A percentile compares a stretch with the other conserved stretches of the same genome.
Conservation (phyloP, 2,797 vertebrate genomes). For the Anniella stebbinsi region DNA sequence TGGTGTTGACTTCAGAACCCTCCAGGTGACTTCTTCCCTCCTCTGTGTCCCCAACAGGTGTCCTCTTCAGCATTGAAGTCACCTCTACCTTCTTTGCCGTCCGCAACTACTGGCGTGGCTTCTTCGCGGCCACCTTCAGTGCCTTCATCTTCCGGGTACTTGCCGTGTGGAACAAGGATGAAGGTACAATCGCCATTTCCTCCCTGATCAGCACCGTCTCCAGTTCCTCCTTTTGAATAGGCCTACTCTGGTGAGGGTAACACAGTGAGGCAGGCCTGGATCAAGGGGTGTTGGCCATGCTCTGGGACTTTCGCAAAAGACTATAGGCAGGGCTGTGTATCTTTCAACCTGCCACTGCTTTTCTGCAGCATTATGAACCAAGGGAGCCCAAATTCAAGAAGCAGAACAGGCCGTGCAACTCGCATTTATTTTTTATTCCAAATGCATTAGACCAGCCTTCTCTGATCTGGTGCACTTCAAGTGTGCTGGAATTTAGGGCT, state of each 20-base stretch:
- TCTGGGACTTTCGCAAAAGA: not conserved
- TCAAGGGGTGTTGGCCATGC: not conserved
- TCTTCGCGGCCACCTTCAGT: slow-evolving; percentile 97
- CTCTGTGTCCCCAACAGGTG: slow-evolving; percentile 78
- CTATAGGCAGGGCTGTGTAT: not conserved
- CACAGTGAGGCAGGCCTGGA: not conserved
- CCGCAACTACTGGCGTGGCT: slow-evolving; percentile 98
- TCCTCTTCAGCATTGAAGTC: slow-evolving; percentile 97
- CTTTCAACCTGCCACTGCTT: not conserved
- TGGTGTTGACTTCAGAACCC: not conserved
- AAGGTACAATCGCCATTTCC: slow-evolving; percentile 80
- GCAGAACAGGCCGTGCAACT: not conserved
- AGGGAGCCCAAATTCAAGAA: too few species aligned
- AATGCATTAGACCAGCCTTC: too few species aligned
- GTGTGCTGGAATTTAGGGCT: too few species aligned
- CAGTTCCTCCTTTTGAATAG: not conserved
- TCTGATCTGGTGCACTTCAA: too few species aligned
- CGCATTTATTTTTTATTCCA: not conserved
- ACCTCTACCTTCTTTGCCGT: slow-evolving; percentile 98
- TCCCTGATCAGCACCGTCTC: not conserved
- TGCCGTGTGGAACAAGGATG: slow-evolving; percentile 96
- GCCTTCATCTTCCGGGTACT: slow-evolving; percentile 98
- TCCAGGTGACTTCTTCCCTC: not conserved
- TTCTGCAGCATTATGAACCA: not conserved
- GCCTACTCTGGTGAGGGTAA: not conserved